These are phyloP conservation scores for Drosophila eugracilis DNA, from an alignment of 1,140 invertebrate genomes.

Conservation along the genomic window DNA sequence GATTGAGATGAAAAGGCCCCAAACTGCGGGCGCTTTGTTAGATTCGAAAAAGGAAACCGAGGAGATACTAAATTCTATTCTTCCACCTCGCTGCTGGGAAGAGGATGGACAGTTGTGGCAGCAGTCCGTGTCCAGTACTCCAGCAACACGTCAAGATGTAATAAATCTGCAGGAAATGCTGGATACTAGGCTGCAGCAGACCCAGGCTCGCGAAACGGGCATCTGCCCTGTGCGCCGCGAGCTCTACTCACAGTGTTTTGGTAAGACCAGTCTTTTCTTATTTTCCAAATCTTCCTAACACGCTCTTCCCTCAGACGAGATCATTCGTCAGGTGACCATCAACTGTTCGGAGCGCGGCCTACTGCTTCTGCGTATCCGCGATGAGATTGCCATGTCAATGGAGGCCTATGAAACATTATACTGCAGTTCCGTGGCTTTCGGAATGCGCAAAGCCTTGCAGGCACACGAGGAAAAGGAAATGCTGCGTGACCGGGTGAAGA, in stretches of 20 bases:
- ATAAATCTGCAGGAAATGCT: slow-evolving; percentile 98
- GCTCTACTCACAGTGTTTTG: slow-evolving; percentile 98
- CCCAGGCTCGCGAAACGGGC: slow-evolving; percentile 97
- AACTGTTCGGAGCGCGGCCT: slow-evolving; percentile 99
- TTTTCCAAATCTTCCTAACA: neutral
- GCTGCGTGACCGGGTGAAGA: slow-evolving; percentile 86
- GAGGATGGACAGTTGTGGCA: slow-evolving; percentile 94
- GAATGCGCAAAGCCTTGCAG: slow-evolving; percentile 98
- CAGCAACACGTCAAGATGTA: slow-evolving; percentile 97
- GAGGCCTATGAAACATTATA: slow-evolving; percentile 97
- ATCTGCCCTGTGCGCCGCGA: slow-evolving; percentile 97
- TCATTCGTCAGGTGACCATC: slow-evolving; percentile 97
- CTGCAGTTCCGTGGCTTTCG: slow-evolving; percentile 98
- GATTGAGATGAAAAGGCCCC: slow-evolving; percentile 76
- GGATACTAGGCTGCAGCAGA: slow-evolving; percentile 95
- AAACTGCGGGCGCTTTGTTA: slow-evolving; percentile 78
- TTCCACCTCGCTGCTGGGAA: slow-evolving; percentile 98
- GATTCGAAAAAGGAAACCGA: slow-evolving; percentile 92
- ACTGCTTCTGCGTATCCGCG: slow-evolving; percentile 94
- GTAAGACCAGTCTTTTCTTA: slow-evolving; percentile 85
- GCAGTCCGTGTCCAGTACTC: slow-evolving; percentile 96
- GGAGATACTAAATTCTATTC: slow-evolving; percentile 97
- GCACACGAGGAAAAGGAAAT: slow-evolving; percentile 89
- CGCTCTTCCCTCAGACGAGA: slow-evolving; percentile 89
- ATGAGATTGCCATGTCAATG: slow-evolving; percentile 98